A percentile compares a stretch with the other conserved stretches of the same genome.
Evolutionary conservation across 2,113 vertebrate genomes (phyloP).

Genomic region (Varanus salvator): DNA sequence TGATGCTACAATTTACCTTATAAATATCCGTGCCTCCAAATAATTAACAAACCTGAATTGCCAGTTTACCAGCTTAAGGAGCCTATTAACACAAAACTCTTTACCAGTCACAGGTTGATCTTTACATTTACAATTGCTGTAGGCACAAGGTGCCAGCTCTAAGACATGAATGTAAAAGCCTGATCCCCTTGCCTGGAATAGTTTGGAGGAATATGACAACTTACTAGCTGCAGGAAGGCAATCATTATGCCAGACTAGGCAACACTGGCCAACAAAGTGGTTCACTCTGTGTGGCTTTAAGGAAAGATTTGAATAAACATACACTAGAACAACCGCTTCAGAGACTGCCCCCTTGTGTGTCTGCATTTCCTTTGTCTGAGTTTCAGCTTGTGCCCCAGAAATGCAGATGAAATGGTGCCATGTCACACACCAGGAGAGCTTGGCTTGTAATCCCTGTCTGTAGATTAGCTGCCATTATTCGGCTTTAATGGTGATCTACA

Average conservation of each 20-base stretch:
- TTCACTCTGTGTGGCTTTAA: neutral
- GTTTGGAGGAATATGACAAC: neutral
- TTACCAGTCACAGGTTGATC: neutral
- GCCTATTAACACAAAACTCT: neutral
- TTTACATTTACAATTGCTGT: neutral
- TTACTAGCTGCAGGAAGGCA: neutral
- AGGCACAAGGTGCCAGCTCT: neutral
- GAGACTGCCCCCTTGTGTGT: neutral
- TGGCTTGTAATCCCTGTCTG: neutral
- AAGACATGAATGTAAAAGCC: neutral
- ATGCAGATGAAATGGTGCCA: neutral
- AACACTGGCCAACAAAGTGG: neutral
- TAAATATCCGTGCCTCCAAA: neutral
- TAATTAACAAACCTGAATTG: constrained; percentile 37
- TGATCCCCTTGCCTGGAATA: neutral
- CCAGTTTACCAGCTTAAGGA: constrained; percentile 5
- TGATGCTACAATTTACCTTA: neutral
- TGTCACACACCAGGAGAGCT: neutral
- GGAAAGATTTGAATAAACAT: neutral
- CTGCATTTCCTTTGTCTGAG: neutral
- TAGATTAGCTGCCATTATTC: neutral
- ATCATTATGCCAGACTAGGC: neutral
- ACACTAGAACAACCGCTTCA: neutral
- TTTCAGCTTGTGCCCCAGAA: neutral
- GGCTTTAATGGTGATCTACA: neutral